Evolutionary conservation across 2,888 invertebrate species (phyloP), one percentile per base, ranked within the genome.

Genomic region (Osmoderma eremita): DNA sequence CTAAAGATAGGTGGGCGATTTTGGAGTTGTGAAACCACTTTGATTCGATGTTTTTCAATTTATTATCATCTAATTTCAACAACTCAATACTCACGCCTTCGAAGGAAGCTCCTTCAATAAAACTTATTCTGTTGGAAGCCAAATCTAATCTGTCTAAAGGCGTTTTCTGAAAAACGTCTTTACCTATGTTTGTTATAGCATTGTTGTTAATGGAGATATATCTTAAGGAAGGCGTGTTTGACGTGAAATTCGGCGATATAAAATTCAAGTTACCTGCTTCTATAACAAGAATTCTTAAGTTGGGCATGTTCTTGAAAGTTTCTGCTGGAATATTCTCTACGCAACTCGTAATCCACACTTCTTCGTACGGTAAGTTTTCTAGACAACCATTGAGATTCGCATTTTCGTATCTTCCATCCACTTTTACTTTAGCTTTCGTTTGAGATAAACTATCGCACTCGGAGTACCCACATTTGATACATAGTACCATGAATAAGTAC

Each of bases 21-120:
- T 24, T 13, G 2, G 64, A 51, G 24, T 53, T 42, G 20, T 64
- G 15, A 30, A 64, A 64, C 64, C 64, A 64, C 15, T 41, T 64
- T 3, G 42, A 18, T 22, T 41, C 41, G 10, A 64, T 53, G 13
- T 64, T 64, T 41, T 50, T 64, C 13, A 64, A 18, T 5, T 42
- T 45, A 41, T 64, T 64, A 13, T 64, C 53, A 17, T 53, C 24
- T 64, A 64, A 30, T 13, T 20, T 42, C 17, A 64, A 64, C 10
- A 24, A 45, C 12, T 36, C 41, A 15, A 30, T 36, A 17, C 17
- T 51, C 13, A 64, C 10, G 24, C 42, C 42, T 24, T 64, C 18
- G 10, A 64, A 64, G n/a, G 53, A 20, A 24, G 15, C 24, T 17
- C 42, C 53, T 12, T 64, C 53, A 10, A 64, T 53, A 1, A 8